Conservation (phyloP, 2,113 vertebrate genomes). For the Thryonomys swinderianus region DNA sequence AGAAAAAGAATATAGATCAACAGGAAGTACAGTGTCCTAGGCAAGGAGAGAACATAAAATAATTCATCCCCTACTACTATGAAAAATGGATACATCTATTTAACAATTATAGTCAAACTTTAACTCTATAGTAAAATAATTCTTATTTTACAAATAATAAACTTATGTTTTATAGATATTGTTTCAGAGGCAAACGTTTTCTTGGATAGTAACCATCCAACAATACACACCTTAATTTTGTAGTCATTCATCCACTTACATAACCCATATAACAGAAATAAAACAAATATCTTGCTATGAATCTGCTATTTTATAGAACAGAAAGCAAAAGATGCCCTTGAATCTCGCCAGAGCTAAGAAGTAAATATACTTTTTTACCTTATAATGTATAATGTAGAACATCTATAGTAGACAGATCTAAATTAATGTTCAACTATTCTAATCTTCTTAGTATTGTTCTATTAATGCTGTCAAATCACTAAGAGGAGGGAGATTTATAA, state of each 20-base stretch:
- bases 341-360: slow-evolving; percentile 19
- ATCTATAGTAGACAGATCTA: background rate
- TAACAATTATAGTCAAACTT: slow-evolving; percentile 1
- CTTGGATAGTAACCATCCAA: background rate
- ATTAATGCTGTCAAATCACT: slow-evolving; percentile 11
- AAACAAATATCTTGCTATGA: background rate
- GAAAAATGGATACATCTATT: slow-evolving; percentile 11
- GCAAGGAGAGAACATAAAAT: slow-evolving; percentile 11
- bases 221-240: background rate
- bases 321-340: background rate
- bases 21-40: background rate
- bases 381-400: background rate
- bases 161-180: background rate
- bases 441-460: background rate
- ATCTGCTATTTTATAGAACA: slow-evolving; percentile 8
- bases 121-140: slow-evolving; percentile 34
- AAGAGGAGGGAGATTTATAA: background rate
- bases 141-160: slow-evolving; percentile 47
- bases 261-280: background rate
- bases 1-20: no score
- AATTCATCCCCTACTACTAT: background rate
- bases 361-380: slow-evolving; percentile 18
- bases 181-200: background rate
- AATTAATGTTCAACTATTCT: background rate
- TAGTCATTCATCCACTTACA: slow-evolving; percentile 5